Evolutionary conservation across 92 coral and sea anemone genomes (phyloP).

Genomic region (Galaxea fascicularis): DNA sequence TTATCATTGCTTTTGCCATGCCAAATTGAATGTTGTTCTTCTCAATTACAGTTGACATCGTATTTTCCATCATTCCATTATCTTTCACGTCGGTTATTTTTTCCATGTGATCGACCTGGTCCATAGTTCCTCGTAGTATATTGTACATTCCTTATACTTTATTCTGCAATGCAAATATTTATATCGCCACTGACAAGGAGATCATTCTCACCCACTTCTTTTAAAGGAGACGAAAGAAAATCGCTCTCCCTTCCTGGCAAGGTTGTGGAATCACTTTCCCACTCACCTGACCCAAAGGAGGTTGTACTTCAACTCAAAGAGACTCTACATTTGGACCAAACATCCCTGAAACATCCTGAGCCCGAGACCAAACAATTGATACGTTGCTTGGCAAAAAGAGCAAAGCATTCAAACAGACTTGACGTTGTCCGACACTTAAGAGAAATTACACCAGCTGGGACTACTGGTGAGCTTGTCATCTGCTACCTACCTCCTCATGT

Average conservation of each 20-base stretch:
- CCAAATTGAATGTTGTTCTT: no score
- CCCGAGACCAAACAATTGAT: constrained; percentile 21
- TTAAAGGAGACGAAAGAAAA: neutral
- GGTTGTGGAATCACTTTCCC: neutral
- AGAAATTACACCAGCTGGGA: constrained; percentile 48
- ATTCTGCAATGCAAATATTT: no score
- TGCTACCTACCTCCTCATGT: neutral
- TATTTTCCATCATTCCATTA: no score
- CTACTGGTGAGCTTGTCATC: constrained; percentile 32
- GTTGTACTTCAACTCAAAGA: constrained; percentile 3
- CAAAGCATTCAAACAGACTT: constrained; percentile 9
- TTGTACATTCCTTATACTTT: no score
- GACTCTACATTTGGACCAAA: constrained; percentile 9
- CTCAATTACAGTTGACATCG: no score
- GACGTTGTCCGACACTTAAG: constrained; percentile 33
- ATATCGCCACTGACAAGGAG: neutral
- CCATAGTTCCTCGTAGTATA: no score
- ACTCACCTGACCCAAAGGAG: neutral
- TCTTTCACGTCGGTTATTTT: no score
- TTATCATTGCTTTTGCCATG: no score
- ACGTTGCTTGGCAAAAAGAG: constrained; percentile 27
- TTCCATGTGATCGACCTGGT: no score
- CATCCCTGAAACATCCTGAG: constrained; percentile 8
- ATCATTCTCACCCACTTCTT: neutral
- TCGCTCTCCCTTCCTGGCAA: neutral